Percentiles rank a stretch among this genome's conserved stretches.
Evolutionary conservation across 2,797 vertebrate genomes (phyloP).

Genomic region (Champsocephalus esox): DNA sequence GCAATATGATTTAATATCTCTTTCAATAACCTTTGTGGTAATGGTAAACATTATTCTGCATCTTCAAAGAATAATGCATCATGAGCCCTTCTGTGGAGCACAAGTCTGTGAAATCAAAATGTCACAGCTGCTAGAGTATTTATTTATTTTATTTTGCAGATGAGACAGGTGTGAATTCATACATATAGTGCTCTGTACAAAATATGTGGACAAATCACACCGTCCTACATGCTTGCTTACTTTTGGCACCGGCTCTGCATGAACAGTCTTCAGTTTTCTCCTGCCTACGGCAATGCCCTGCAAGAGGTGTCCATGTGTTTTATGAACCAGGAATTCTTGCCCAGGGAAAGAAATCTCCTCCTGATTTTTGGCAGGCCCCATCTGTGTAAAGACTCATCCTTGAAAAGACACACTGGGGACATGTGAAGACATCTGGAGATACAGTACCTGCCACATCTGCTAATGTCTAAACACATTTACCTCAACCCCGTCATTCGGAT

Average conservation of each 20-base stretch:
- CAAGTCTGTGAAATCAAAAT: constrained; percentile 55
- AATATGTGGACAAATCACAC: constrained; percentile 25
- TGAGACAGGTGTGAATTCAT: constrained; percentile 53
- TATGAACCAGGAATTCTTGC: constrained; percentile 44
- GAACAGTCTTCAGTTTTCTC: constrained; percentile 20
- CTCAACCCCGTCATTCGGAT: constrained; percentile 72
- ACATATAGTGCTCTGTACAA: constrained; percentile 27
- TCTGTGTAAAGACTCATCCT: constrained; percentile 74
- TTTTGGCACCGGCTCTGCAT: constrained; percentile 10
- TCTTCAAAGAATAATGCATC: neutral
- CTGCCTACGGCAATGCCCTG: constrained; percentile 9
- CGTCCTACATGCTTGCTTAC: constrained; percentile 12
- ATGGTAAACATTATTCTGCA: neutral
- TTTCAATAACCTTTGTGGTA: constrained; percentile 4
- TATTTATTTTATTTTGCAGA: constrained; percentile 22
- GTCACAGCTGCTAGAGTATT: neutral
- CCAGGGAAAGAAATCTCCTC: constrained; percentile 54
- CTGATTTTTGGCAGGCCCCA: constrained; percentile 71
- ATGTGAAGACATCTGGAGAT: constrained; percentile 86
- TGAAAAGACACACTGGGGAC: constrained; percentile 74
- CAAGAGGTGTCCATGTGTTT: constrained; percentile 47
- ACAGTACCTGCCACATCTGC: constrained; percentile 82
- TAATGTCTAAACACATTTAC: constrained; percentile 80
- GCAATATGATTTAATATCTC: neutral
- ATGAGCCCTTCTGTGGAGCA: neutral